Percentiles rank a stretch among this genome's conserved stretches.
phyloP scores from a whole-genome alignment of 2,113 vertebrate species.

The Petaurus breviceps region DNA sequence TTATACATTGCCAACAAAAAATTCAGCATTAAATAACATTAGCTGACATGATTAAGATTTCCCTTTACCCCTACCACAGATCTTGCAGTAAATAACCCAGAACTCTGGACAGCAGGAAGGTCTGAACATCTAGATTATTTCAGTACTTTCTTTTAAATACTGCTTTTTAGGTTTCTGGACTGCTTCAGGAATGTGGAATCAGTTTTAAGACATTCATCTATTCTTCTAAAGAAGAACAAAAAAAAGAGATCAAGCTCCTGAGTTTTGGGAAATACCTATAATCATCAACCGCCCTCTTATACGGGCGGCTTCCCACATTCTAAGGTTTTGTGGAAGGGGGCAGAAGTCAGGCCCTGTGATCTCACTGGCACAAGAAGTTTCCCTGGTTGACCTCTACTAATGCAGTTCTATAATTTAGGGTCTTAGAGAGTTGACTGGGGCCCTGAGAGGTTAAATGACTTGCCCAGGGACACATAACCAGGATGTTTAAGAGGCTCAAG shows the following conservation, averaged over 20 bases:
- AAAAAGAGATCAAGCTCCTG: too few species aligned
- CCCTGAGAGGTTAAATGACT: background rate
- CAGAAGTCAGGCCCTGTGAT: background rate
- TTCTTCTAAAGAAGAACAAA: too few species aligned
- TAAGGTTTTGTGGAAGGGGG: too few species aligned
- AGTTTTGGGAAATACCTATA: too few species aligned
- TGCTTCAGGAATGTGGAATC: background rate
- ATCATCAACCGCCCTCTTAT: too few species aligned
- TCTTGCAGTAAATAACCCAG: conserved; percentile 3
- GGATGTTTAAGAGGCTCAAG: too few species aligned
- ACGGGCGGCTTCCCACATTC: too few species aligned
- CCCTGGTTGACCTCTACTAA: background rate
- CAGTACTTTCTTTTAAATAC: background rate
- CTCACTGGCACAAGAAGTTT: background rate
- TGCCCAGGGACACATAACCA: background rate
- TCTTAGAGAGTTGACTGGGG: background rate
- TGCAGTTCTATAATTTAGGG: background rate
- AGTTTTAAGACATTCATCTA: too few species aligned
- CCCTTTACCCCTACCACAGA: background rate
- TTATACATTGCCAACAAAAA: conserved; percentile 45
- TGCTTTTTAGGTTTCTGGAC: conserved; percentile 4
- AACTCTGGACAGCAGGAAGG: background rate
- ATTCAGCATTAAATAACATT: conserved; percentile 33
- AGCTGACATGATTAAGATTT: background rate
- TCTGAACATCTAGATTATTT: conserved; percentile 41